Evolutionary conservation across 2,113 vertebrate species (phyloP).

Genomic region (Myxocyprinus asiaticus): DNA sequence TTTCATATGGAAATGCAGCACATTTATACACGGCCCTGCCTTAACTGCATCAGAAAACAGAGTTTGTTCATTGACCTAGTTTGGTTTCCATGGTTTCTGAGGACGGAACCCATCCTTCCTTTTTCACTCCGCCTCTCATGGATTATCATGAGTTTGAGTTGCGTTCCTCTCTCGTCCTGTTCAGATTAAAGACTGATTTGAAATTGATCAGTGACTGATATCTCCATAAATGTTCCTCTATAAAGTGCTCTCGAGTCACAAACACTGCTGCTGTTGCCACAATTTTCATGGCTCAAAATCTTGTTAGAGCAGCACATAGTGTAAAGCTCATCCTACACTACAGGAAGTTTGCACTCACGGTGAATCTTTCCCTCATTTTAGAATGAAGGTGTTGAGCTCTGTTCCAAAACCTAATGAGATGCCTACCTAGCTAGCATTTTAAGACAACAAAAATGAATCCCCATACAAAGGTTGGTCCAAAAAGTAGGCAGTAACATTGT

Average conservation of each 20-base stretch:
- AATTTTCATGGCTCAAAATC: conserved; percentile 72
- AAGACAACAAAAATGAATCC: too few species aligned
- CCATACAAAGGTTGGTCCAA: too few species aligned
- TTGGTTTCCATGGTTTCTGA: conserved; percentile 80
- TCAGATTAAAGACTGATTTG: background rate
- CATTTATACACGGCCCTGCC: conserved; percentile 65
- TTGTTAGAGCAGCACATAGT: conserved; percentile 63
- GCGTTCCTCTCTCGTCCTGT: conserved; percentile 45
- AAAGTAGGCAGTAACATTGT: too few species aligned
- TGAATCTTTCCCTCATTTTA: too few species aligned
- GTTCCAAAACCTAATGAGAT: background rate
- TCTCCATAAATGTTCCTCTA: conserved; percentile 47
- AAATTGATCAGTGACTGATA: conserved; percentile 39
- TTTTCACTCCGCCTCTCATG: conserved; percentile 32
- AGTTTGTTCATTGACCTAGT: conserved; percentile 76
- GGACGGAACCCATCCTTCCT: conserved; percentile 40
- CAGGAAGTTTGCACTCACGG: background rate
- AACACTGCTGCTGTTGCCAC: conserved; percentile 47
- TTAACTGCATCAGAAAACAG: conserved; percentile 68
- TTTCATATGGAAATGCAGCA: conserved; percentile 77
- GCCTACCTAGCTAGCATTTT: too few species aligned
- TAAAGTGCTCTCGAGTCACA: conserved; percentile 54
- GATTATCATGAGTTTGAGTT: conserved; percentile 41
- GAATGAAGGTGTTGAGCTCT: background rate
- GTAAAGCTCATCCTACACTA: conserved; percentile 58